Percentiles rank a stretch among this genome's conserved stretches.
Evolutionary conservation across 2,797 vertebrate species (phyloP).

Genomic region (Xiphophorus birchmanni): DNA sequence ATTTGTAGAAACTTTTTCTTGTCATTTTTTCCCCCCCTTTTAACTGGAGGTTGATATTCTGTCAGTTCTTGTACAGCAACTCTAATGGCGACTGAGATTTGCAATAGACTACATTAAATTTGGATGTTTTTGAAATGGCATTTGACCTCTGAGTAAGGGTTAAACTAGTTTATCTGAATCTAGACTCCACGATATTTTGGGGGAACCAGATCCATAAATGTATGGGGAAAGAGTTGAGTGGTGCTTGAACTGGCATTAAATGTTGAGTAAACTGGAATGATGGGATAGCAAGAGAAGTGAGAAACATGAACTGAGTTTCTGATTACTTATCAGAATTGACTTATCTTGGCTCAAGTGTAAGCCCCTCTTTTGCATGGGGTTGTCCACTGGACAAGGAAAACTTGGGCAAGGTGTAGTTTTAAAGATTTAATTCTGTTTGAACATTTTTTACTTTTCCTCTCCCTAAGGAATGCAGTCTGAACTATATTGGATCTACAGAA

Average conservation of each 20-base stretch:
- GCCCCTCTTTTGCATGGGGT: background rate
- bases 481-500: background rate
- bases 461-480: too few species aligned
- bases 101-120: background rate
- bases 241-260: background rate
- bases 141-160: background rate
- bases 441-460: background rate
- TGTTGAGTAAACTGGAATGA: background rate
- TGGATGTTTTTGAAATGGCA: background rate
- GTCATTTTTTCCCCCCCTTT: background rate
- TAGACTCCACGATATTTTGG: background rate
- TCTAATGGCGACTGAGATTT: background rate
- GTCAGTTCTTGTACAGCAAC: background rate
- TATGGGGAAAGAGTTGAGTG: background rate
- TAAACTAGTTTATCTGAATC: background rate
- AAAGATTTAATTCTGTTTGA: background rate
- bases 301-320: background rate
- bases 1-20: constrained; percentile 57
- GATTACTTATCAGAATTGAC: background rate
- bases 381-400: background rate
- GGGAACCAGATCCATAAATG: background rate
- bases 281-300: background rate
- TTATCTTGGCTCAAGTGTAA: too few species aligned
- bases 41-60: background rate
- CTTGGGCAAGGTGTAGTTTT: background rate